Percentiles rank a stretch among this genome's conserved stretches.
Conservation (phyloP, 1,140 invertebrate genomes). For the Formica exsecta region DNA sequence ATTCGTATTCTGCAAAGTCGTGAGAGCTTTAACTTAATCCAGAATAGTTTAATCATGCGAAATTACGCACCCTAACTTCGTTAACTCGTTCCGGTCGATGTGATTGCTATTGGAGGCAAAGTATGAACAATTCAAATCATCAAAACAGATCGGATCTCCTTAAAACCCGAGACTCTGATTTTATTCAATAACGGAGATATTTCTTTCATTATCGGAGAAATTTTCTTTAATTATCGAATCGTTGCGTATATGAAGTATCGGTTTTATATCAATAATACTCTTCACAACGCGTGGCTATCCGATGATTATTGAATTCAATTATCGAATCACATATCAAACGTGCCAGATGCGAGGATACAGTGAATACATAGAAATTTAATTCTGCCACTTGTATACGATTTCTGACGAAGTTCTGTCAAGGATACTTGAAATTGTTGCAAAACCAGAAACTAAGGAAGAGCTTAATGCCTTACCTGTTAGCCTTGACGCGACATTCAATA, state of each 20-base stretch:
- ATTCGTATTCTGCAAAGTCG: slow-evolving; percentile 46
- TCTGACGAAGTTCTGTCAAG: background rate
- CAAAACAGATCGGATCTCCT: background rate
- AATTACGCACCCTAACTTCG: slow-evolving; percentile 46
- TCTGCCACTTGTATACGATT: background rate
- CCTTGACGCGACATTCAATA: slow-evolving; percentile 50
- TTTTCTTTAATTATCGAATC: background rate
- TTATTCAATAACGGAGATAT: background rate
- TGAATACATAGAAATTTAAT: background rate
- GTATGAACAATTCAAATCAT: background rate
- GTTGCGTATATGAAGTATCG: background rate
- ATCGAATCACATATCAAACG: background rate
- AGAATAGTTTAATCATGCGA: slow-evolving; percentile 50
- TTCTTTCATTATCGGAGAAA: background rate
- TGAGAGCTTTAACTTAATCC: slow-evolving; percentile 48
- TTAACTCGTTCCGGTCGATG: background rate
- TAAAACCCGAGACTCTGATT: background rate
- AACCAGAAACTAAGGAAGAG: background rate
- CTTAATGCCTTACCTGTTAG: slow-evolving; percentile 5
- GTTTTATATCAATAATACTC: background rate
- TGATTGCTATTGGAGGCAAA: slow-evolving; percentile 1
- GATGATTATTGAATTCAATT: background rate
- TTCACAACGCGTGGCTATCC: background rate
- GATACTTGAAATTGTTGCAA: background rate
- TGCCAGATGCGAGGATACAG: background rate